Percentiles rank a stretch among this genome's conserved stretches.
These are phyloP conservation scores for Gisinianus flammeolus DNA, from an alignment of 2,888 invertebrate genomes.

Conservation along the genomic window DNA sequence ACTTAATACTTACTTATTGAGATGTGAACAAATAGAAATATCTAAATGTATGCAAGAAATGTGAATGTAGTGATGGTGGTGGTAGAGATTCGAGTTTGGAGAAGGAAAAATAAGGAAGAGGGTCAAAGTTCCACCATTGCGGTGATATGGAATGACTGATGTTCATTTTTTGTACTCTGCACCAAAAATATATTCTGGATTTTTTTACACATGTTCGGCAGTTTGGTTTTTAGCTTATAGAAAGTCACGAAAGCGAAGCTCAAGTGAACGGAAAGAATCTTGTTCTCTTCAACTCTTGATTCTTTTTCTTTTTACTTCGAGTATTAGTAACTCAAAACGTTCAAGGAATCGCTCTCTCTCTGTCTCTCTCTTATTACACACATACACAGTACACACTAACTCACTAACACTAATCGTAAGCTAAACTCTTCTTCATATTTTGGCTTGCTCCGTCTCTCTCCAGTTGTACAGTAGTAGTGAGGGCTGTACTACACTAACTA, in stretches of 20 bases:
- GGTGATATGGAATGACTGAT: conserved; percentile 38
- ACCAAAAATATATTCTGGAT: conserved; percentile 41
- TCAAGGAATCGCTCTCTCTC: conserved; percentile 11
- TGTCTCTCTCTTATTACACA: not conserved
- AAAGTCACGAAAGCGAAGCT: conserved; percentile 34
- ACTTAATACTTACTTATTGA: no score
- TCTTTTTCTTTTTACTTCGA: not conserved
- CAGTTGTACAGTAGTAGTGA: not conserved
- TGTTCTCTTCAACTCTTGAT: conserved; percentile 5
- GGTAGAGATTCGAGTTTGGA: not conserved
- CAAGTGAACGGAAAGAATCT: conserved; percentile 25
- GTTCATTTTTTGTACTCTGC: conserved; percentile 34
- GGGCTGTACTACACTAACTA: not conserved
- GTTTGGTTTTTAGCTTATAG: conserved; percentile 36
- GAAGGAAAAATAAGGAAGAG: conserved; percentile 51
- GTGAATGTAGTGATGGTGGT: not conserved
- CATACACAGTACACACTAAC: no score
- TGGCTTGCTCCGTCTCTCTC: not conserved
- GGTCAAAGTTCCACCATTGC: conserved; percentile 52
- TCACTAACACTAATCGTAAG: no score
- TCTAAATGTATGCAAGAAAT: not conserved
- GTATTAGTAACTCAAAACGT: not conserved
- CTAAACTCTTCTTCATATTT: conserved; percentile 1
- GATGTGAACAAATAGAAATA: no score
- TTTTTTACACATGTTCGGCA: conserved; percentile 28